Conservation (phyloP, 2,888 invertebrate genomes). For the Nomada ferruginata region DNA sequence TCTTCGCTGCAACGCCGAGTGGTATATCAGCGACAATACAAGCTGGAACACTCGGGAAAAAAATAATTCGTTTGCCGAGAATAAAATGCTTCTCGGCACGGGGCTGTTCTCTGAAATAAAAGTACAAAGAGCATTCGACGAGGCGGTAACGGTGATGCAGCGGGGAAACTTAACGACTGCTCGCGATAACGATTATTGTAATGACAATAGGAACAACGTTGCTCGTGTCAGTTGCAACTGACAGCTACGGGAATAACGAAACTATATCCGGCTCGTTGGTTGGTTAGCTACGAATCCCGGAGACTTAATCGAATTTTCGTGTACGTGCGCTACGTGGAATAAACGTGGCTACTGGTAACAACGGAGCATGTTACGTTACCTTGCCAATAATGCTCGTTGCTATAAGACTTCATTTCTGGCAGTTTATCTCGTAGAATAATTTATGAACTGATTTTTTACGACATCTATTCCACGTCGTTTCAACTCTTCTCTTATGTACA, state of each 20-base stretch:
- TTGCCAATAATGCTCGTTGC: neutral
- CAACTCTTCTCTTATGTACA: no score
- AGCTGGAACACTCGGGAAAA: conserved; percentile 20
- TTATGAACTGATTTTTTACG: neutral
- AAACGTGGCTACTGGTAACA: neutral
- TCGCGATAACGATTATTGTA: conserved; percentile 57
- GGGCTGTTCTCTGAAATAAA: conserved; percentile 9
- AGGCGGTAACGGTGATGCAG: conserved; percentile 36
- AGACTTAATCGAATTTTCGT: conserved; percentile 32
- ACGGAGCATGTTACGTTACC: neutral
- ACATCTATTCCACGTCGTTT: no score
- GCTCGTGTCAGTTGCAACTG: conserved; percentile 14
- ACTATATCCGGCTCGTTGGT: neutral
- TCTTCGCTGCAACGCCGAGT: neutral
- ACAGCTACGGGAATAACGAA: neutral
- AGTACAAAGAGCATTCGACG: conserved; percentile 18
- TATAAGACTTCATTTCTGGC: neutral
- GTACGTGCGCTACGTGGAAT: neutral
- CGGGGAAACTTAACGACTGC: conserved; percentile 41
- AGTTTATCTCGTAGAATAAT: neutral
- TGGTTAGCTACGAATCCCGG: neutral
- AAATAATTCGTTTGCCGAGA: conserved; percentile 9
- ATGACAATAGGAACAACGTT: conserved; percentile 33
- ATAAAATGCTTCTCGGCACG: conserved; percentile 7
- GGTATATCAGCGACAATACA: conserved; percentile 35